Evolutionary conservation across 2,797 vertebrate species (phyloP), one percentile per base, ranked within the genome.

Genomic region (Pseudochaenichthys georgianus): DNA sequence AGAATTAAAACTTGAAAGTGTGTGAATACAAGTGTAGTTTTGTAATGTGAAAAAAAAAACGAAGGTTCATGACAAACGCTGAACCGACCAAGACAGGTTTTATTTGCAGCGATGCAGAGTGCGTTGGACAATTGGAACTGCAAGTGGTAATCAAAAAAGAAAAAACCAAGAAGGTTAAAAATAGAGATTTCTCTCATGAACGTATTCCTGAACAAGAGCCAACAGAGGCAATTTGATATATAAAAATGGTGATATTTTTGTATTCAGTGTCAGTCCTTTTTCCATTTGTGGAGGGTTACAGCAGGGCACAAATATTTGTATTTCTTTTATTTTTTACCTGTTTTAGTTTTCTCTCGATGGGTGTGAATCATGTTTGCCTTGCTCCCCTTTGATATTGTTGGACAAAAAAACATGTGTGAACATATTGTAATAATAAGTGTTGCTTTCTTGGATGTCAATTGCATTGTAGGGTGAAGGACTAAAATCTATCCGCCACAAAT

Each of bases 231-330:
- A 92, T 95, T 95, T 95, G 95, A 97, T 96, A 96, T 95, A 95
- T 95, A 96, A 94, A 92, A 96, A 96, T 95, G 96, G 96, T 97
- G 94, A 96, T 97, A 97, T 97, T 98, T 97, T 97, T 97, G 96
- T 97, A 97, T 95, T 94, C 89, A 93, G 94, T 96, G 96, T 97
- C 93, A 77, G 95, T 95, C 95, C 90, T 95, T 95, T 96, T 94
- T 91, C 95, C 94, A 92, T 94, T 94, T 94, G 94, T 95, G 93
- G 94, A 95, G 95, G 92, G 94, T 94, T 92, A 88, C 83, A 94
- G 94, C 92, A 94, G 93, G 94, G 95, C 94, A 95, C 94, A 93
- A 91, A 92, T 94, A 90, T 94, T 93, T 94, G 92, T 92, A 92
- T 92, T 90, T 93, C 70, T 84, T 86, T n/a, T 47, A 15, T 79